phyloP scores from a whole-genome alignment of 2,888 invertebrate genomes.

The Biston stratarius region DNA sequence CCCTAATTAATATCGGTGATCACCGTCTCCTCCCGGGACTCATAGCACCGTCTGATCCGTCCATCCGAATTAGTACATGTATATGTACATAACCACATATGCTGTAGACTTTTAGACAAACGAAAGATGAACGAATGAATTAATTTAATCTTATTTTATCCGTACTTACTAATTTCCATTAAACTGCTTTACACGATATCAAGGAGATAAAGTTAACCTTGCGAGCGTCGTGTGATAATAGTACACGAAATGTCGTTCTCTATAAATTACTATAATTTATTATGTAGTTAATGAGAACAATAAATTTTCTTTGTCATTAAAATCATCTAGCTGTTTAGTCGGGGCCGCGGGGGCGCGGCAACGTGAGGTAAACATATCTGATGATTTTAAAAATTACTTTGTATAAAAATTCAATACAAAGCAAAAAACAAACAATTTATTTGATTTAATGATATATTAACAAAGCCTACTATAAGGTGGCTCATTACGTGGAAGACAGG shows the following conservation, averaged over 20 bases:
- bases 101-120: too few species aligned
- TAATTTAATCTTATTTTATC: neutral
- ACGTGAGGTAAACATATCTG: too few species aligned
- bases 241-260: neutral
- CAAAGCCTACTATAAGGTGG: too few species aligned
- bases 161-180: neutral
- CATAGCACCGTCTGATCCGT: neutral
- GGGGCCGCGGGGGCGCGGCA: too few species aligned
- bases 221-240: neutral
- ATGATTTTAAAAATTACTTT: too few species aligned
- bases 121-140: neutral
- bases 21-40: conserved; percentile 38
- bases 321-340: neutral
- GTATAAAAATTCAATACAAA: too few species aligned
- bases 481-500: too few species aligned
- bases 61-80: neutral
- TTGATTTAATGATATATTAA: too few species aligned
- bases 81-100: too few species aligned
- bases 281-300: neutral
- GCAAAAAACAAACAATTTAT: too few species aligned
- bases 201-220: conserved; percentile 3
- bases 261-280: neutral
- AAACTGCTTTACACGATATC: neutral
- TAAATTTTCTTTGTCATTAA: neutral
- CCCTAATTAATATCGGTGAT: conserved; percentile 65